These are phyloP conservation scores for Thymelicus sylvestris DNA, from an alignment of 2,888 invertebrate genomes.

Conservation along the genomic window DNA sequence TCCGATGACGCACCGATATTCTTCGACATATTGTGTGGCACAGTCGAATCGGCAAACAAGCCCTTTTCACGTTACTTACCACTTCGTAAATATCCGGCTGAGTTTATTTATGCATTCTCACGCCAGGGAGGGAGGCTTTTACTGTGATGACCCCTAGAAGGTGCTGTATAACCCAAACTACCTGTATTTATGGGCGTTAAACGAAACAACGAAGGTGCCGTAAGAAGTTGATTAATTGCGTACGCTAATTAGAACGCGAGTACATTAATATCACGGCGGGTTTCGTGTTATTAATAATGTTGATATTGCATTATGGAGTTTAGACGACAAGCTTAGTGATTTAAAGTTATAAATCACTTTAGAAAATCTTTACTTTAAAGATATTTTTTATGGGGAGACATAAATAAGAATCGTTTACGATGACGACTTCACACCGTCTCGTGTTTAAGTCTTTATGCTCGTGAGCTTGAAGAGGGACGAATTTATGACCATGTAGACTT, in stretches of 20 bases:
- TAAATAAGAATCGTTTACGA: slow-evolving; percentile 41
- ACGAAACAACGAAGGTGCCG: slow-evolving; percentile 9
- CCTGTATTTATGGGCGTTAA: slow-evolving; percentile 24
- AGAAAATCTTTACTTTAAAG: neutral
- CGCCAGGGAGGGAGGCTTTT: slow-evolving; percentile 9
- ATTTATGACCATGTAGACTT: slow-evolving; percentile 58
- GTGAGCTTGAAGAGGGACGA: slow-evolving; percentile 46
- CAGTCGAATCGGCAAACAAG: slow-evolving; percentile 19
- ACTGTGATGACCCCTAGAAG: neutral
- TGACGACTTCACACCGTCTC: slow-evolving; percentile 58
- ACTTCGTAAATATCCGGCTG: slow-evolving; percentile 40
- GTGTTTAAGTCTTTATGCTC: slow-evolving; percentile 58
- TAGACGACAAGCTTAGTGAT: slow-evolving; percentile 11
- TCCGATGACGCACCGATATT: slow-evolving; percentile 58
- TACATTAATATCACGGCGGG: slow-evolving; percentile 15
- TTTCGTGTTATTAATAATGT: slow-evolving; percentile 9
- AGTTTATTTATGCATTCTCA: slow-evolving; percentile 32
- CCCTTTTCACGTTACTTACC: slow-evolving; percentile 17
- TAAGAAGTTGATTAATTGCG: slow-evolving; percentile 32
- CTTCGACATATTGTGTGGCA: slow-evolving; percentile 46
- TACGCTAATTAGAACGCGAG: slow-evolving; percentile 29
- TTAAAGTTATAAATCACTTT: slow-evolving; percentile 2
- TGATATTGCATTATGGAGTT: slow-evolving; percentile 2
- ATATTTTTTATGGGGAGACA: slow-evolving; percentile 13
- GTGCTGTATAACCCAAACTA: slow-evolving; percentile 20